Conservation (phyloP, 2,797 vertebrate species). For the Sparidentex hasta region DNA sequence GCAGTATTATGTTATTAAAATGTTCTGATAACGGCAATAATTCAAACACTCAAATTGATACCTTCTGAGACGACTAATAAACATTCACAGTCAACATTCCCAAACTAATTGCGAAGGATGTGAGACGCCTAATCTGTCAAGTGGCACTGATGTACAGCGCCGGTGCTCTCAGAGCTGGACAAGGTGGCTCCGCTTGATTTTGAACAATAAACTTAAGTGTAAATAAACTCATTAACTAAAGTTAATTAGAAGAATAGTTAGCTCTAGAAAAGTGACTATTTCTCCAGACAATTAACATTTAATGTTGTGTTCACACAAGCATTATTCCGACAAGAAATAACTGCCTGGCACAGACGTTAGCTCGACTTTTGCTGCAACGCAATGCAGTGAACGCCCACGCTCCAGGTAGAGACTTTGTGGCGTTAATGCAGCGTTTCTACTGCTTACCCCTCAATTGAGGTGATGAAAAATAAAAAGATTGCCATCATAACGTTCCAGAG, state of each 20-base stretch:
- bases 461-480: neutral
- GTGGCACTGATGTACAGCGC: conserved; percentile 4
- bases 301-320: neutral
- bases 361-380: neutral
- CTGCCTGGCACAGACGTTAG: too few species aligned
- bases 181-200: conserved; percentile 21
- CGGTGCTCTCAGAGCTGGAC: neutral
- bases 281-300: neutral
- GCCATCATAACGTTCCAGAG: neutral
- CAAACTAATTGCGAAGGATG: neutral
- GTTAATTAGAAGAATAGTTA: neutral
- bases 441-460: too few species aligned
- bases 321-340: neutral
- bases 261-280: neutral
- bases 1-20: neutral
- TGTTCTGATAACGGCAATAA: neutral
- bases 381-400: too few species aligned
- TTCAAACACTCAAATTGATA: neutral
- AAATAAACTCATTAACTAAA: neutral
- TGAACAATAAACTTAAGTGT: neutral
- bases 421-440: too few species aligned
- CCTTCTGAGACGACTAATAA: neutral
- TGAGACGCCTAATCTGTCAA: neutral
- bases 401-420: too few species aligned
- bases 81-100: neutral